These are phyloP conservation scores for Glaucomys volans DNA, from an alignment of 2,113 vertebrate genomes.

Conservation along the genomic window DNA sequence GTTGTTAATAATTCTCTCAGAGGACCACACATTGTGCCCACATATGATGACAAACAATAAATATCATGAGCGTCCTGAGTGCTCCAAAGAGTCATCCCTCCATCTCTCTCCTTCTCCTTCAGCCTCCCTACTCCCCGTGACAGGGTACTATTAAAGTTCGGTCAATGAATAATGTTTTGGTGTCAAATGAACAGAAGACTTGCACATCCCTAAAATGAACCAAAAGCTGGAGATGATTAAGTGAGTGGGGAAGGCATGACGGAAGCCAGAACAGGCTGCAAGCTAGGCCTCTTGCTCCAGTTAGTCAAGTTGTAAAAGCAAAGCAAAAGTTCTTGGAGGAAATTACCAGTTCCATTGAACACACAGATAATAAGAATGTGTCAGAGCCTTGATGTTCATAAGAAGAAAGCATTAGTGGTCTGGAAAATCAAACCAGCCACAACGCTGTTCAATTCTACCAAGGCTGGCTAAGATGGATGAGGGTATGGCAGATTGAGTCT, in stretches of 20 bases:
- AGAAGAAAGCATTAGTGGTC: neutral
- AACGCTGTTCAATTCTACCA: neutral
- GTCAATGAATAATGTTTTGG: neutral
- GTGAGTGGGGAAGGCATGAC: neutral
- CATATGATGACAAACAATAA: neutral
- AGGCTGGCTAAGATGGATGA: neutral
- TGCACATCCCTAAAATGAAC: neutral
- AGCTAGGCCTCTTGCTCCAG: neutral
- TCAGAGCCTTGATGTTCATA: neutral
- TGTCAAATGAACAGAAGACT: neutral
- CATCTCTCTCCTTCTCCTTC: neutral
- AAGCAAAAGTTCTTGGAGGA: neutral
- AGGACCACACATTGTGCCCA: neutral
- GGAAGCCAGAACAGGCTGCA: neutral
- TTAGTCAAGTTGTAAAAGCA: neutral
- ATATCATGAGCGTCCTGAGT: neutral
- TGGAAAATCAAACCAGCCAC: neutral
- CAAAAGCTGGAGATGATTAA: neutral
- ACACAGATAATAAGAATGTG: neutral
- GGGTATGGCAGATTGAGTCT: neutral
- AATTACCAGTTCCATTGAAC: neutral
- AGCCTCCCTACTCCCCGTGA: neutral
- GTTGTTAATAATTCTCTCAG: neutral
- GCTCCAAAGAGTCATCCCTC: rapidly evolving
- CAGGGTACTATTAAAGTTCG: neutral